A percentile compares a stretch with the other conserved stretches of the same genome.
These are phyloP conservation scores for Chinchilla lanigera DNA, from an alignment of 2,113 vertebrate species.

Conservation along the genomic window DNA sequence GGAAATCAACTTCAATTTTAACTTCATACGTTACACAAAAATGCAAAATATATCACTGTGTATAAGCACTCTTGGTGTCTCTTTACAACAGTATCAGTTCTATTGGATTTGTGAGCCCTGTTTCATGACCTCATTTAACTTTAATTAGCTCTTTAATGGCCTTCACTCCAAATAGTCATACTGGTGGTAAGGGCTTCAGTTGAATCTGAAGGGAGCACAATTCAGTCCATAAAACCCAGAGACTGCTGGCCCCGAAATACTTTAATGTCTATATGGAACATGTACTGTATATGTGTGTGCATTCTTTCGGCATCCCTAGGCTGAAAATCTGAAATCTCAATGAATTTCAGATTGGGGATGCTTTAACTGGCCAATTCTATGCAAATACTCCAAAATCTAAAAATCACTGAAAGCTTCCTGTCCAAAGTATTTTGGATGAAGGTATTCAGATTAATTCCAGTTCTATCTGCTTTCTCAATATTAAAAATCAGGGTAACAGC, in stretches of 20 bases:
- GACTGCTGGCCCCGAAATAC: background rate
- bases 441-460: conserved; percentile 12
- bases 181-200: background rate
- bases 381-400: background rate
- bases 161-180: background rate
- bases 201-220: background rate
- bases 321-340: background rate
- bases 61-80: background rate
- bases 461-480: conserved; percentile 2
- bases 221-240: background rate
- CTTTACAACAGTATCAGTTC: background rate
- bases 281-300: background rate
- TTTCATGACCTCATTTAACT: background rate
- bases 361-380: background rate
- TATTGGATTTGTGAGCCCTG: background rate
- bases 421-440: background rate
- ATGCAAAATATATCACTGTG: background rate
- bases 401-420: background rate
- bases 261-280: background rate
- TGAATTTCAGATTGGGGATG: background rate
- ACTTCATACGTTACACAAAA: background rate
- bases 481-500: conserved; percentile 4
- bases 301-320: background rate
- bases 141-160: conserved; percentile 12
- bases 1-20: background rate